Evolutionary conservation across 2,113 vertebrate species (phyloP).

Genomic region (Acanthochromis polyacanthus): DNA sequence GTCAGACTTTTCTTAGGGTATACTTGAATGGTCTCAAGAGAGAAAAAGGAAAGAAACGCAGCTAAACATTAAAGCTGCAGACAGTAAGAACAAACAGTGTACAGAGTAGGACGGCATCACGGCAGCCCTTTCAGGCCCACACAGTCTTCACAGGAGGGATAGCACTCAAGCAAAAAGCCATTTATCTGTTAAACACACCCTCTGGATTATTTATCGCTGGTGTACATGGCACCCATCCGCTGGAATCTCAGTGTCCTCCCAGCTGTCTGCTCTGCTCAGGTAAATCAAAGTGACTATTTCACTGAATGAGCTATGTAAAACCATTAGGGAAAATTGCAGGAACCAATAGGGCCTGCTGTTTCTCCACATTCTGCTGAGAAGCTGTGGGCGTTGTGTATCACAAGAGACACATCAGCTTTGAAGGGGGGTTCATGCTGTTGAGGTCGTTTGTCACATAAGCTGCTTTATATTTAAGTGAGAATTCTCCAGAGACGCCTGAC

Average conservation of each 20-base stretch:
- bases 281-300: conserved; percentile 85
- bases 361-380: conserved; percentile 41
- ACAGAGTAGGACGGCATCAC: conserved; percentile 26
- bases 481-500: conserved; percentile 58
- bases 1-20: conserved; percentile 29
- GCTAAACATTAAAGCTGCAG: conserved; percentile 52
- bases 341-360: conserved; percentile 52
- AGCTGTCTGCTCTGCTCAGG: conserved; percentile 71
- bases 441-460: conserved; percentile 58
- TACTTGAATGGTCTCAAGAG: conserved; percentile 35
- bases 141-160: conserved; percentile 57
- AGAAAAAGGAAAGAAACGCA: conserved; percentile 29
- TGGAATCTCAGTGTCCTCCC: conserved; percentile 69
- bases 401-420: conserved; percentile 45
- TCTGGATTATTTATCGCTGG: conserved; percentile 80
- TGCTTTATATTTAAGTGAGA: conserved; percentile 58
- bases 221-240: conserved; percentile 69
- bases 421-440: conserved; percentile 36
- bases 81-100: conserved; percentile 55
- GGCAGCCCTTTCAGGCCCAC: conserved; percentile 50
- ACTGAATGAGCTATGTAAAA: conserved; percentile 76
- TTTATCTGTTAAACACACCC: conserved; percentile 82
- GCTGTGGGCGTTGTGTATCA: conserved; percentile 54
- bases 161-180: conserved; percentile 79
- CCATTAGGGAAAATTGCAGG: conserved; percentile 76